A percentile compares a stretch with the other conserved stretches of the same genome.
phyloP scores from a whole-genome alignment of 1,140 invertebrate species.

The Lasaia peninsularis region DNA sequence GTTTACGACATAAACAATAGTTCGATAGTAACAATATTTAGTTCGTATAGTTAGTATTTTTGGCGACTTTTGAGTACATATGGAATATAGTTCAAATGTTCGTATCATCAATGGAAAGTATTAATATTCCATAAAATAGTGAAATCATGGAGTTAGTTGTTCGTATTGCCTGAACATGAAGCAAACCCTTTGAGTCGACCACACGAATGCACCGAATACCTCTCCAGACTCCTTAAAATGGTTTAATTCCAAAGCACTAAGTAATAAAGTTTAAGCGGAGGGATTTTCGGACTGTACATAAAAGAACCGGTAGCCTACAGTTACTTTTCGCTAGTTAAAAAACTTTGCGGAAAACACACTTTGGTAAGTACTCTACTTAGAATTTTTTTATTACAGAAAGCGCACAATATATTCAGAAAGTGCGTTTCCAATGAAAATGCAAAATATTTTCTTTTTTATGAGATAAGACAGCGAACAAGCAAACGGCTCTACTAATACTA shows the following conservation, averaged over 20 bases:
- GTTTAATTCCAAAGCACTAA: conserved; percentile 38
- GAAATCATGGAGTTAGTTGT: conserved; percentile 19
- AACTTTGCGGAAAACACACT: conserved; percentile 8
- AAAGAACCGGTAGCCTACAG: conserved; percentile 12
- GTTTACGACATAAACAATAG: too few species aligned
- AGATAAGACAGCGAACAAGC: too few species aligned
- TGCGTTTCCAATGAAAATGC: not conserved
- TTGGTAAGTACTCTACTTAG: not conserved
- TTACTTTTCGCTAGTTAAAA: conserved; percentile 12
- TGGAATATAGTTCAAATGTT: too few species aligned
- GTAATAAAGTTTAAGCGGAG: conserved; percentile 41
- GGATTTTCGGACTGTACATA: conserved; percentile 30
- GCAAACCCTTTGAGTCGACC: conserved; percentile 44
- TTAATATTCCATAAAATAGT: conserved; percentile 5
- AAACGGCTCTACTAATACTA: too few species aligned
- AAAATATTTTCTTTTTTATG: not conserved
- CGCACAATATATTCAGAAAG: not conserved
- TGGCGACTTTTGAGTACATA: too few species aligned
- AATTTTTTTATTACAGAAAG: not conserved
- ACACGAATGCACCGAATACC: conserved; percentile 49
- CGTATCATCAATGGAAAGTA: too few species aligned
- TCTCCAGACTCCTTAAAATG: conserved; percentile 46
- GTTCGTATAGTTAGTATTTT: too few species aligned
- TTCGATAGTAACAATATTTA: too few species aligned
- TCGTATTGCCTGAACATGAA: conserved; percentile 23